Evolutionary conservation across 2,797 vertebrate genomes (phyloP), one percentile per base, ranked within the genome.

Genomic region (Setipinna tenuifilis): DNA sequence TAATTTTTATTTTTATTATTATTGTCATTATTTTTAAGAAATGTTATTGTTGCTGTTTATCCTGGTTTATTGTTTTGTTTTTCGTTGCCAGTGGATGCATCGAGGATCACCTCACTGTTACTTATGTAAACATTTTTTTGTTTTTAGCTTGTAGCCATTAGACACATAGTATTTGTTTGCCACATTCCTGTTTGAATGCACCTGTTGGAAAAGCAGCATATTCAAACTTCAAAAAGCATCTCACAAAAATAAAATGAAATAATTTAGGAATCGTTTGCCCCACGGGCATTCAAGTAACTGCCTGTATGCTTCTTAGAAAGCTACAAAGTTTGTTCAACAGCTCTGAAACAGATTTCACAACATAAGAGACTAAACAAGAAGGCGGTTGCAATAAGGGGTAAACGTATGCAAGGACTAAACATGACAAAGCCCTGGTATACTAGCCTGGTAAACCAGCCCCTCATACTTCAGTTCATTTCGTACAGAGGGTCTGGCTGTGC

Each of bases 261-360:
- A 44, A 44, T 78, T 19, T 41, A 41, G 58, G 84, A 85, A 84
- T 80, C 48, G 9, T 23, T 25, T 83, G 48, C 82, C 84, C 82
- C 83, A 46, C 23, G 62, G 82, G 84, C 87, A 89, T 88, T 82
- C 54, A 83, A 16, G 23, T 68, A 86, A 84, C n/a, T 61, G 84
- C 83, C 86, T 86, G 82, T 85, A 85, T 86, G 82, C 84, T 57
- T 85, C 83, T 84, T 16, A 54, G 71, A 62, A 61, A 65, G 83
- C 50, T 84, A 62, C 61, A 82, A 54, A 81, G 31, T 44, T 81
- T 62, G 48, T 57, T 82, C 86, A 81, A 81, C 85, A 80, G 44
- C 81, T 88, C 61, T 83, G 85, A 83, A 87, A 82, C 44, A 35
- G 23, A 57, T 19, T 61, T 87, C 48, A 82, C 44, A n/a, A 75